phyloP scores from a whole-genome alignment of 2,888 invertebrate species.

The Ochropleura plecta region DNA sequence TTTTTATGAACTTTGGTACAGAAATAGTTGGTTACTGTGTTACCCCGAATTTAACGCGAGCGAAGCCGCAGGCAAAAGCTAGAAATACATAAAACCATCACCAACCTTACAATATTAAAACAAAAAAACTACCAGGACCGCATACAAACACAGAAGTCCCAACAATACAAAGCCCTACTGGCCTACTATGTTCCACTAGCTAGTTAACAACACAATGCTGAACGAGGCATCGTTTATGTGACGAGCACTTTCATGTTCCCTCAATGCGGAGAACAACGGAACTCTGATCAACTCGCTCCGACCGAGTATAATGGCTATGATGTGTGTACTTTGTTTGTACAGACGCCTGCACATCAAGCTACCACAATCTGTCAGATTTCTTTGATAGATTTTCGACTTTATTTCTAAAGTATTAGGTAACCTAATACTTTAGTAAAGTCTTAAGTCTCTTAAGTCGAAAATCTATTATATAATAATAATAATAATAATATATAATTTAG shows the following conservation, averaged over 20 bases:
- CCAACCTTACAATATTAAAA: not conserved
- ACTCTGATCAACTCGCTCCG: slow-evolving; percentile 52
- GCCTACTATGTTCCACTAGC: slow-evolving; percentile 38
- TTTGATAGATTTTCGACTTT: too few relatives aligned
- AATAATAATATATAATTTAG: too few relatives aligned
- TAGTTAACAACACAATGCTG: slow-evolving; percentile 58
- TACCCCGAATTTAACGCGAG: too few relatives aligned
- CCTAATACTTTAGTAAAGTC: too few relatives aligned
- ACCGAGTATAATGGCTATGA: slow-evolving; percentile 24
- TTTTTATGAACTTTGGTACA: too few relatives aligned
- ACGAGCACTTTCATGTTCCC: slow-evolving; percentile 52
- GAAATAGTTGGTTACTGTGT: too few relatives aligned
- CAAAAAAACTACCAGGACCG: slow-evolving; percentile 22
- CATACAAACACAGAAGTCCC: slow-evolving; percentile 17
- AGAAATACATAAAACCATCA: not conserved
- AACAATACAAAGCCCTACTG: slow-evolving; percentile 14
- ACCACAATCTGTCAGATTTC: too few relatives aligned
- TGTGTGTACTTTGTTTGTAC: slow-evolving; percentile 23
- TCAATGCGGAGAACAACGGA: slow-evolving; percentile 51
- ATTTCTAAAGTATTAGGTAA: too few relatives aligned
- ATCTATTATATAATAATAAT: too few relatives aligned
- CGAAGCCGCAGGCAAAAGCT: too few relatives aligned
- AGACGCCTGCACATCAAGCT: too few relatives aligned
- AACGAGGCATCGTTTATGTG: slow-evolving; percentile 50
- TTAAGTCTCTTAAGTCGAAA: too few relatives aligned